Conservation (phyloP, 2,113 vertebrate species). For the Bucco capensis region DNA sequence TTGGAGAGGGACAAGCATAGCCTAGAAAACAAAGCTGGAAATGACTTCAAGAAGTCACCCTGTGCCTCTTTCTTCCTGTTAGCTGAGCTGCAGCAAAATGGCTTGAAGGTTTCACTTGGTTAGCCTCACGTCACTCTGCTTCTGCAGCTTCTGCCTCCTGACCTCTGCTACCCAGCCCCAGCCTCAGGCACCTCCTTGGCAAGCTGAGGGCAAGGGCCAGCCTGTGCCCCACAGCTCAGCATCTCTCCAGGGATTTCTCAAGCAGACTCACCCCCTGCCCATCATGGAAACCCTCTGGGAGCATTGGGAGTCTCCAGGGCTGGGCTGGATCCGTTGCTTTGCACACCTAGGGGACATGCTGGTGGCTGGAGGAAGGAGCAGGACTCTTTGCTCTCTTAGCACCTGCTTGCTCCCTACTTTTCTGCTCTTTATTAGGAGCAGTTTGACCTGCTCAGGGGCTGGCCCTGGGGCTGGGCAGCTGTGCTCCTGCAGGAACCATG, state of each 20-base stretch:
- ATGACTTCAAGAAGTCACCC: not conserved
- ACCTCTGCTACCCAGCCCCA: rapidly evolving
- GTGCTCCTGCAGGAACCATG: too few relatives aligned
- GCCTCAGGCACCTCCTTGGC: rapidly evolving
- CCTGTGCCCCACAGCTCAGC: not conserved
- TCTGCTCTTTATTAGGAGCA: rapidly evolving
- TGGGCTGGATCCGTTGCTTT: not conserved
- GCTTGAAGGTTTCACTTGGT: rapidly evolving
- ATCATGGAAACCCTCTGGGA: not conserved
- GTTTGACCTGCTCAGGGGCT: not conserved
- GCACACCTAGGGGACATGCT: not conserved
- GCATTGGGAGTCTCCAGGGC: not conserved
- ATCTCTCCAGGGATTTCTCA: not conserved
- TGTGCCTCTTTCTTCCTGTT: not conserved
- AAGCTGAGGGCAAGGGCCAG: not conserved
- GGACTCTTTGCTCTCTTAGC: not conserved
- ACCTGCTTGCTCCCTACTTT: not conserved
- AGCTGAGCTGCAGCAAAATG: not conserved
- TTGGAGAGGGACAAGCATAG: not conserved
- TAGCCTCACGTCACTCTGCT: rapidly evolving
- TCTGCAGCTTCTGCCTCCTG: not conserved
- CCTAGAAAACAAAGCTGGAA: not conserved
- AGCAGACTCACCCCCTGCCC: rapidly evolving
- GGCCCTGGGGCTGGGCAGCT: not conserved
- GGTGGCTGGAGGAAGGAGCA: not conserved